Evolutionary conservation across 1,140 invertebrate genomes (phyloP).

Genomic region (Calliphora vicina): DNA sequence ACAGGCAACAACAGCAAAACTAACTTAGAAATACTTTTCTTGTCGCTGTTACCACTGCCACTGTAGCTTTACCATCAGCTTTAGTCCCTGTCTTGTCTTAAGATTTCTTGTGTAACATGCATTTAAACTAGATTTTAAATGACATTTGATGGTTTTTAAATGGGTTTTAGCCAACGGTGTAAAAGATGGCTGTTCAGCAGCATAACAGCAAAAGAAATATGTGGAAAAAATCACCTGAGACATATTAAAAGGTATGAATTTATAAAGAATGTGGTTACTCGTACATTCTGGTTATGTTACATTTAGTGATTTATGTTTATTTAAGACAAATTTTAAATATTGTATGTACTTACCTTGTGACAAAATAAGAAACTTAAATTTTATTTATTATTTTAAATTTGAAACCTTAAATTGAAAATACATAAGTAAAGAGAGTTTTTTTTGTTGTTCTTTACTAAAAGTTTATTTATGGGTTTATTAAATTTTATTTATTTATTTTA

Average conservation of each 20-base stretch:
- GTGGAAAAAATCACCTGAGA: not conserved
- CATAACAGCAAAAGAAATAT: not conserved
- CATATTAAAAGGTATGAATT: slow-evolving; percentile 5
- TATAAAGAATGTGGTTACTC: not conserved
- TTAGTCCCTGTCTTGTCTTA: not conserved
- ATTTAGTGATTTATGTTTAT: not conserved
- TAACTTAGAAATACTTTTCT: not conserved
- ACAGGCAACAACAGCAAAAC: not conserved
- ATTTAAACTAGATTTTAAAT: slow-evolving; percentile 11
- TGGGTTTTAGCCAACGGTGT: not conserved
- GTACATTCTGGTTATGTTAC: no score
- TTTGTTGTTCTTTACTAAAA: not conserved
- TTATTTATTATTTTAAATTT: not conserved
- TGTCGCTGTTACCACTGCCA: not conserved
- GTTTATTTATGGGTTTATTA: not conserved
- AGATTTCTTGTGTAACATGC: not conserved
- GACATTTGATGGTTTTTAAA: slow-evolving; percentile 16
- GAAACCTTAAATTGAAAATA: not conserved
- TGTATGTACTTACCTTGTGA: not conserved
- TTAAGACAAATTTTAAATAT: not conserved
- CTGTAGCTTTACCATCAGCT: not conserved
- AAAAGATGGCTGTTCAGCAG: not conserved
- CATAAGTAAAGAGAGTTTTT: not conserved
- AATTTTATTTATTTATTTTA: not conserved
- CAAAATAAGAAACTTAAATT: not conserved